Conservation (phyloP, 1,140 invertebrate species). For the Homalodisca vitripennis region DNA sequence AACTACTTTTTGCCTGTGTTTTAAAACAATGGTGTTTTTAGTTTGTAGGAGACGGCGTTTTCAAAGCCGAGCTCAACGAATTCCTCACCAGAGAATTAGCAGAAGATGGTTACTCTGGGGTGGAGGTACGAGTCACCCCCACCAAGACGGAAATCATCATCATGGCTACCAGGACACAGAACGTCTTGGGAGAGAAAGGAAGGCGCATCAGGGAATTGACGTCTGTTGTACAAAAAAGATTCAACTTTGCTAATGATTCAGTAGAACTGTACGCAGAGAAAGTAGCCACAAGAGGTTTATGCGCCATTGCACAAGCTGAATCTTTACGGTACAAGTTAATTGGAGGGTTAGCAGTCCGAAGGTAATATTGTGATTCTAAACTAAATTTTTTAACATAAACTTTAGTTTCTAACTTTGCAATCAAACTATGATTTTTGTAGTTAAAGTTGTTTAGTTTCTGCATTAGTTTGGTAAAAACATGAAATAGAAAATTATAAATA, state of each 20-base stretch:
- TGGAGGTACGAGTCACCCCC: slow-evolving; percentile 94
- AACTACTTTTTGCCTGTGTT: too few species aligned
- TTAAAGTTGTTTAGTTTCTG: too few species aligned
- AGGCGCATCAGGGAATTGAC: slow-evolving; percentile 94
- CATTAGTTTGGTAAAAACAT: too few species aligned
- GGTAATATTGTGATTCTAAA: slow-evolving; percentile 49
- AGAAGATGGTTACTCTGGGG: slow-evolving; percentile 99
- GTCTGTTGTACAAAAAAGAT: slow-evolving; percentile 97
- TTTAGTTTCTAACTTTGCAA: too few species aligned
- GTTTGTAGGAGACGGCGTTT: slow-evolving; percentile 98
- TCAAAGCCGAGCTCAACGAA: slow-evolving; percentile 99
- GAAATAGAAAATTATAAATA: too few species aligned
- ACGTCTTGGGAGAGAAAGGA: slow-evolving; percentile 94
- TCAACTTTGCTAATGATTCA: slow-evolving; percentile 90
- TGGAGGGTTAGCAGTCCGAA: slow-evolving; percentile 86
- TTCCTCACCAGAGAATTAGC: slow-evolving; percentile 98
- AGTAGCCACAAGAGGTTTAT: slow-evolving; percentile 95
- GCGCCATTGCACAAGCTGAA: slow-evolving; percentile 99
- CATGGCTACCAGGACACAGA: slow-evolving; percentile 97
- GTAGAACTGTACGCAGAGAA: slow-evolving; percentile 98
- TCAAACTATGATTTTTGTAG: too few species aligned
- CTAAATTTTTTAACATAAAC: too few species aligned
- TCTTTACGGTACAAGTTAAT: slow-evolving; percentile 98
- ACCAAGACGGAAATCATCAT: slow-evolving; percentile 97
- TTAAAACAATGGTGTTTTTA: slow-evolving; percentile 47